A percentile compares a stretch with the other conserved stretches of the same genome.
Evolutionary conservation across 1,140 invertebrate species (phyloP).

Genomic region (Cotesia chilonis): DNA sequence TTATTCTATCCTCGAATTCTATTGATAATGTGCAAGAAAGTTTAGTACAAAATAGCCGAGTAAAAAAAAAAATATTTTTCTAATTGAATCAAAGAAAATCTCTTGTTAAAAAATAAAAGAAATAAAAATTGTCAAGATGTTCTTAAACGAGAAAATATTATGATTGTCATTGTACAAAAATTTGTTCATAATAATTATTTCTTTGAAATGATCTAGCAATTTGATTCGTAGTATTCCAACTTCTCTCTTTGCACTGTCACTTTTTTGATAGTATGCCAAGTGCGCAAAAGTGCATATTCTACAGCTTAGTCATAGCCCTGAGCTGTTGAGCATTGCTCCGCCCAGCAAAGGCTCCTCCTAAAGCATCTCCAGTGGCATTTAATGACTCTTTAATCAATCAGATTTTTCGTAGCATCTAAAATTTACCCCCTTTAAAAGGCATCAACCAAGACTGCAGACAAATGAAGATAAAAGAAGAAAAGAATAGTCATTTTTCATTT

Average conservation of each 20-base stretch:
- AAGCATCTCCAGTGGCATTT: constrained; percentile 14
- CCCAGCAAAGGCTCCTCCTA: constrained; percentile 34
- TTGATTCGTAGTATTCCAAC: constrained; percentile 10
- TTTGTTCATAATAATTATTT: neutral
- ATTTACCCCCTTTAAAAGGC: neutral
- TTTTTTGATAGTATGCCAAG: constrained; percentile 52
- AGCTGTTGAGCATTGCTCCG: constrained; percentile 22
- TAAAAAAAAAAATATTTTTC: neutral
- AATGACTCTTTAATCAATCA: constrained; percentile 20
- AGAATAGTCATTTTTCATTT: no score
- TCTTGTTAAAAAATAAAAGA: neutral
- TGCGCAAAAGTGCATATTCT: constrained; percentile 51
- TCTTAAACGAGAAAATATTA: neutral
- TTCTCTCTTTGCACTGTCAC: constrained; percentile 25
- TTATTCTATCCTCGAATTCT: no score
- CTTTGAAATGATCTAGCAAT: constrained; percentile 27
- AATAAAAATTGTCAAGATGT: neutral
- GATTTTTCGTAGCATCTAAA: neutral
- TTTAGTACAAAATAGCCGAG: no score
- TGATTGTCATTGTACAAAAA: constrained; percentile 6
- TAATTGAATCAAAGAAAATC: neutral
- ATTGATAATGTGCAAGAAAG: no score
- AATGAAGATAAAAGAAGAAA: no score
- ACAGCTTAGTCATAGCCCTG: constrained; percentile 44
- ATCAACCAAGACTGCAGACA: no score